These are phyloP conservation scores for Phyto melanocephala DNA, from an alignment of 2,888 invertebrate species.

Conservation along the genomic window DNA sequence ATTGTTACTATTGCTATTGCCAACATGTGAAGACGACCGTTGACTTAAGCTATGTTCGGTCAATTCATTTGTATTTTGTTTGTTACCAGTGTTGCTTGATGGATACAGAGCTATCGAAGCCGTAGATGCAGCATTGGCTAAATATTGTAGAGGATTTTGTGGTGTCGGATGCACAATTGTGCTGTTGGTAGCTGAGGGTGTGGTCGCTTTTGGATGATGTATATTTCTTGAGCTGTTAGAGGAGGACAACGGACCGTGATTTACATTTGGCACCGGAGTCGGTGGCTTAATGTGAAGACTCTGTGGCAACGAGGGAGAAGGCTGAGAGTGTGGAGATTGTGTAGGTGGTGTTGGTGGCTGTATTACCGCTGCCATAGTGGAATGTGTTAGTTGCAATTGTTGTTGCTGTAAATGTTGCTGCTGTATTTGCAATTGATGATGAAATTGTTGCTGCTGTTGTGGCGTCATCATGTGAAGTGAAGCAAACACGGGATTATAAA, in stretches of 20 bases:
- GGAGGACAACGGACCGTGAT: conserved; percentile 3
- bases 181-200: conserved; percentile 6
- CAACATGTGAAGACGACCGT: conserved; percentile 9
- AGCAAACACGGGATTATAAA: conserved; percentile 68
- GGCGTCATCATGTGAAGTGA: conserved; percentile 67
- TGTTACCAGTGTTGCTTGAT: conserved; percentile 28
- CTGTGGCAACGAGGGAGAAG: conserved; percentile 37
- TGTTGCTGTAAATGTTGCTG: conserved; percentile 69
- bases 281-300: conserved; percentile 21
- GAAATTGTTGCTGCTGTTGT: conserved; percentile 68
- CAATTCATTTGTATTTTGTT: conserved; percentile 29
- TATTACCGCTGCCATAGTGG: conserved; percentile 56
- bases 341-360: conserved; percentile 49
- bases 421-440: conserved; percentile 68
- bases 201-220: conserved; percentile 45
- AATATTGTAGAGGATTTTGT: conserved; percentile 67
- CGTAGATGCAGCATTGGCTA: conserved; percentile 62
- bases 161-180: conserved; percentile 20
- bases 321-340: conserved; percentile 41
- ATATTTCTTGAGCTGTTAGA: conserved; percentile 33
- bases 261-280: conserved; percentile 7
- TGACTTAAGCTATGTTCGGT: conserved; percentile 26
- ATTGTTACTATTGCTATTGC: conserved; percentile 56
- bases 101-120: conserved; percentile 56
- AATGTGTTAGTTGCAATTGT: conserved; percentile 54